Conservation (phyloP, 2,113 vertebrate species). For the Protobothrops mucrosquamatus region DNA sequence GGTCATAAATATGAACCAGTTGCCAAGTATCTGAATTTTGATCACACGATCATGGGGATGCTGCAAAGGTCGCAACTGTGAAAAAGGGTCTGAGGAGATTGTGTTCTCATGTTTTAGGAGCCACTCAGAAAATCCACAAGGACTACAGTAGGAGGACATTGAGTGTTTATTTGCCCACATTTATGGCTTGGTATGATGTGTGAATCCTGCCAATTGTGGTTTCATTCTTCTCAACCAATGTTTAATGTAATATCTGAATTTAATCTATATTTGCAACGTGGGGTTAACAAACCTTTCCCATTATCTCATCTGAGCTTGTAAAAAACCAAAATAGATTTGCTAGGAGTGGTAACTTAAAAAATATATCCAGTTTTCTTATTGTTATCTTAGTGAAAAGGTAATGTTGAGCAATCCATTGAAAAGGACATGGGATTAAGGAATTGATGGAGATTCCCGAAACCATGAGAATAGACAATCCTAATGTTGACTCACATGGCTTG, state of each 20-base stretch:
- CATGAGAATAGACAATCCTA: background rate
- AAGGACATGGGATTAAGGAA: background rate
- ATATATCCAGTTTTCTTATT: background rate
- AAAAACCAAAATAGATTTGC: background rate
- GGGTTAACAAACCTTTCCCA: background rate
- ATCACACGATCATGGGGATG: too few relatives aligned
- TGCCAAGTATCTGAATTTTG: too few relatives aligned
- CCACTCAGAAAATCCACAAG: too few relatives aligned
- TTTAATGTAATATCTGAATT: background rate
- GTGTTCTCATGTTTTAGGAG: too few relatives aligned
- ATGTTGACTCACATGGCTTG: background rate
- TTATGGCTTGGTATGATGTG: background rate
- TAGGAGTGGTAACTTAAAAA: background rate
- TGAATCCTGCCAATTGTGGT: background rate
- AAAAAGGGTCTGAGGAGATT: too few relatives aligned
- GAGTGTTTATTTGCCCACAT: background rate
- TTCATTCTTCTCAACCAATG: background rate
- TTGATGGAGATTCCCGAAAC: background rate
- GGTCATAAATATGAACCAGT: too few relatives aligned
- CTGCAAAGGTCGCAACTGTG: too few relatives aligned
- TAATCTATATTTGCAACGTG: background rate
- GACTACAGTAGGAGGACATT: background rate
- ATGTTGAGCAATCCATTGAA: background rate
- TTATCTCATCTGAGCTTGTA: background rate
- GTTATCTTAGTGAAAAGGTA: background rate